Evolutionary conservation across 1,140 invertebrate species (phyloP).

Genomic region (Platyscapa corneri): DNA sequence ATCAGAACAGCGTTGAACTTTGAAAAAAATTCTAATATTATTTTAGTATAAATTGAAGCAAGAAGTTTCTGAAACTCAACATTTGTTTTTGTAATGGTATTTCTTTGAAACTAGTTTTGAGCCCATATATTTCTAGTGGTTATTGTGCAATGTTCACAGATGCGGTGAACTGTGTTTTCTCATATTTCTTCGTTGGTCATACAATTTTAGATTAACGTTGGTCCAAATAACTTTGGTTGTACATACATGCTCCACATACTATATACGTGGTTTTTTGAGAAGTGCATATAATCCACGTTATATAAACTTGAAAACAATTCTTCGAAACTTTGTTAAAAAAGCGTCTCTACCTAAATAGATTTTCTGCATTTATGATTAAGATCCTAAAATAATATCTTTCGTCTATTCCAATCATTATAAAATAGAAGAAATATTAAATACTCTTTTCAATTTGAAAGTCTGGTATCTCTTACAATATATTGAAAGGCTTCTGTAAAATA

Average conservation of each 20-base stretch:
- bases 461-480: too few species aligned
- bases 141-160: not conserved
- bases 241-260: not conserved
- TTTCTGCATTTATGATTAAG: too few species aligned
- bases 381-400: too few species aligned
- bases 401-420: too few species aligned
- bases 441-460: too few species aligned
- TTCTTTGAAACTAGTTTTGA: constrained; percentile 1
- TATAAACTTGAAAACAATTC: not conserved
- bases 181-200: not conserved
- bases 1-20: not conserved
- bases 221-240: not conserved
- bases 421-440: too few species aligned
- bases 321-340: not conserved
- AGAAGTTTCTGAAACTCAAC: not conserved
- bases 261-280: not conserved
- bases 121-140: not conserved
- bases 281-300: not conserved
- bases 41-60: not conserved
- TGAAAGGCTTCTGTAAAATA: too few species aligned
- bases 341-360: too few species aligned
- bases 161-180: not conserved
- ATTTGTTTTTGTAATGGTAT: not conserved
- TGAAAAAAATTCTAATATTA: not conserved
- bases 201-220: not conserved